Conservation (phyloP, 2,888 invertebrate species). For the Sminthurides aquaticus region DNA sequence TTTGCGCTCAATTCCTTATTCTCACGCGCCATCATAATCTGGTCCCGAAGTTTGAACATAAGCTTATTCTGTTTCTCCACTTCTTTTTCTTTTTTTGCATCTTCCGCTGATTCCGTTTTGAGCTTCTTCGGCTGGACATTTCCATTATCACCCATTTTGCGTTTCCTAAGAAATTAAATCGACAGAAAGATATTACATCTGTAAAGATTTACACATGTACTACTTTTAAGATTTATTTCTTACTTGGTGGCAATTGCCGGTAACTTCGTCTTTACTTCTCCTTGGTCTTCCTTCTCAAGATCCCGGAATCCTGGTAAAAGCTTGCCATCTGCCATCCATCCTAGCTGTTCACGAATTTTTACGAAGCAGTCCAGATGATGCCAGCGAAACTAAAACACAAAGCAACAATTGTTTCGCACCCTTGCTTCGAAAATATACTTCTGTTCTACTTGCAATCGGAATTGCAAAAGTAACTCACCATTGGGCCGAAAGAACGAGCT, state of each 20-base stretch:
- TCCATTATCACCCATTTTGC: constrained; percentile 4
- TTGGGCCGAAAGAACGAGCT: constrained; percentile 72
- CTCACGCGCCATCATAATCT: constrained; percentile 48
- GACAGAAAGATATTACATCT: not conserved
- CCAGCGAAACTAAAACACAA: constrained; percentile 58
- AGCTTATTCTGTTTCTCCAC: constrained; percentile 66
- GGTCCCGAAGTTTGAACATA: constrained; percentile 61
- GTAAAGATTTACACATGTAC: not conserved
- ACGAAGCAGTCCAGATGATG: constrained; percentile 87
- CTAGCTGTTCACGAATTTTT: constrained; percentile 62
- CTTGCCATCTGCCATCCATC: constrained; percentile 65
- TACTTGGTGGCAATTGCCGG: constrained; percentile 47
- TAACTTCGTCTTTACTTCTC: constrained; percentile 56
- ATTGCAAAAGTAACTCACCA: constrained; percentile 47
- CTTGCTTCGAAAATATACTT: not conserved
- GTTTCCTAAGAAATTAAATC: constrained; percentile 5
- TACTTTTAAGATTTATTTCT: not conserved
- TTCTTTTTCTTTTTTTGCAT: constrained; percentile 53
- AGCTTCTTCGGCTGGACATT: constrained; percentile 8
- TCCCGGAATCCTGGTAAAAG: constrained; percentile 66
- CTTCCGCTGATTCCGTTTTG: constrained; percentile 12
- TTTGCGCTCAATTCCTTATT: constrained; percentile 53
- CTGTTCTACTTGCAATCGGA: no score
- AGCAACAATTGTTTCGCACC: not conserved
- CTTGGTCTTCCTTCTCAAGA: constrained; percentile 65